Evolutionary conservation across 2,888 invertebrate genomes (phyloP), one percentile per base, ranked within the genome.

Genomic region (Tinea pellionella): DNA sequence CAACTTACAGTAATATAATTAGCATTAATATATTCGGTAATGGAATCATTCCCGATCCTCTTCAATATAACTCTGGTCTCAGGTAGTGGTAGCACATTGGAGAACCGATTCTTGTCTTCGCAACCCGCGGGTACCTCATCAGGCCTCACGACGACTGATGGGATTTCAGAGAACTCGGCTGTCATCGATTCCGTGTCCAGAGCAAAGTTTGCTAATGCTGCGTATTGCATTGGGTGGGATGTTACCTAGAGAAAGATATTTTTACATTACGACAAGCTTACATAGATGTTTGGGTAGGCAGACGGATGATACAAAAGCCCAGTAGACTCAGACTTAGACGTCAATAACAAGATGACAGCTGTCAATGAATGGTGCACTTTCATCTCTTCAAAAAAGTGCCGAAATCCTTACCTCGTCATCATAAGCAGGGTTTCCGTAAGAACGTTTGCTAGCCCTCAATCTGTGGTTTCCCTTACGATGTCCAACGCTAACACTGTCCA

Each of bases 71-170:
- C 97, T 70, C 97, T 89, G 30, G 96, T 96, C 78, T 96, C 96
- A 30, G 96, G 96, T 66, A 96, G 90, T 60, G 97, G 97, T 66
- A 97, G 93, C n/a, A 97, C 96, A 78, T 98, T 97, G 61, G 97
- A 96, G 83, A 96, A 98, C 59, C 90, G 83, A 83, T 98, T 97
- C 80, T 96, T 97, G 63, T 93, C 91, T 72, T 97, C 97, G 64
- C 95, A 95, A 0, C 96, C 97, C 0, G 90, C 88, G 0, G 96
- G 96, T 59, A 96, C 90, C 71, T 96, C 96, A 67, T 94, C 95
- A 16, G 94, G 91, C 24, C 92, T 89, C 0, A 93, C 93, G 1
- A 91, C 90, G 41, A 95, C 91, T 63, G 93, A 92, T 0, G 96
- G 96, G 62, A 96, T 93, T 72, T 92, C 92, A 0, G 91, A 84